Evolutionary conservation across 92 coral and sea anemone species (phyloP).

Genomic region (Palythoa grandiflora): DNA sequence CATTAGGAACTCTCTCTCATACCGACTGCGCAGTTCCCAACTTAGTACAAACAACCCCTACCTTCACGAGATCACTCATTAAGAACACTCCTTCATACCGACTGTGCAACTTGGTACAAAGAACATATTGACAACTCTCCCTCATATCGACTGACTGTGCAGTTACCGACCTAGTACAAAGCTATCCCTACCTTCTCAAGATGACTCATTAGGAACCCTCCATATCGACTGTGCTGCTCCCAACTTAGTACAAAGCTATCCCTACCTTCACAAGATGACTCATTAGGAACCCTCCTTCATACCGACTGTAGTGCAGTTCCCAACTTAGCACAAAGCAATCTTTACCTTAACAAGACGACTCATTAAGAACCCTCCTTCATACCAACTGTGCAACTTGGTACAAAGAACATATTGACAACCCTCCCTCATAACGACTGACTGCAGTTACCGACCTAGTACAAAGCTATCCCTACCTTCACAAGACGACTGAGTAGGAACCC

Average conservation of each 20-base stretch:
- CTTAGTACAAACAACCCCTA: neutral
- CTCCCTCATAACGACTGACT: no score
- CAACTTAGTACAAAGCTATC: no score
- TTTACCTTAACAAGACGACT: neutral
- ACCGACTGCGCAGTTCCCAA: no score
- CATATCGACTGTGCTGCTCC: neutral
- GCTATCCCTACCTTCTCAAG: neutral
- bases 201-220: neutral
- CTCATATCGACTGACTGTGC: no score
- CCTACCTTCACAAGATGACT: neutral
- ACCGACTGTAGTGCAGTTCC: neutral
- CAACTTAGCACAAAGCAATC: no score
- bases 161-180: no score
- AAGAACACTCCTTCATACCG: no score
- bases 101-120: no score
- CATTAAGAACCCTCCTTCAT: neutral
- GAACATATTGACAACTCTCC: neutral
- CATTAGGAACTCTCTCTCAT: neutral
- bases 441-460: no score
- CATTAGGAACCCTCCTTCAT: neutral
- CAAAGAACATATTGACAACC: no score
- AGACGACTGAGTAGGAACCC: slow-evolving; percentile 93
- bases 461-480: slow-evolving; percentile 62
- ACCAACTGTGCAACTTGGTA: neutral
- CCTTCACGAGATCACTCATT: slow-evolving; percentile 97